Evolutionary conservation across 2,797 vertebrate genomes (phyloP).

Genomic region (Liasis olivaceus): DNA sequence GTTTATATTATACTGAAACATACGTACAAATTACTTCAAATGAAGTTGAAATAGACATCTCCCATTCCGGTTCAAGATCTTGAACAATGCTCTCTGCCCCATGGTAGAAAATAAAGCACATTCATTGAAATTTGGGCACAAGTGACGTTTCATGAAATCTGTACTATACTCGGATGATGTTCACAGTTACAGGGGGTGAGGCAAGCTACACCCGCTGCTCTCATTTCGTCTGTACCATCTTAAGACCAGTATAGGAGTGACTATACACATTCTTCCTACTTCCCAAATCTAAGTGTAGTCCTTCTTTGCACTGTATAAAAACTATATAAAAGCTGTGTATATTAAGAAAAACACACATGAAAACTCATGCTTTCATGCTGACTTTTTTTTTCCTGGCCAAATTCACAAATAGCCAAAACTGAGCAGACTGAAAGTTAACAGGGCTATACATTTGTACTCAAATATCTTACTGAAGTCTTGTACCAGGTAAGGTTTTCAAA

Average conservation of each 20-base stretch:
- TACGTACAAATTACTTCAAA: not conserved
- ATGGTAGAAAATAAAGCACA: fast-evolving
- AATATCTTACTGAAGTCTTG: not conserved
- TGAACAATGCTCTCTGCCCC: not conserved
- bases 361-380: not conserved
- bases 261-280: not conserved
- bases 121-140: not conserved
- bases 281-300: not conserved
- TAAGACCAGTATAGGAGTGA: not conserved
- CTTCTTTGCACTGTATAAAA: not conserved
- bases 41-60: slow-evolving; percentile 9
- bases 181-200: not conserved
- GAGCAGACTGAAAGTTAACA: not conserved
- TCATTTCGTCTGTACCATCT: not conserved
- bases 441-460: not conserved
- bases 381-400: not conserved
- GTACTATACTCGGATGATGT: not conserved
- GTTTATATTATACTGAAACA: not conserved
- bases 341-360: not conserved
- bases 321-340: not conserved
- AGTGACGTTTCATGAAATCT: not conserved
- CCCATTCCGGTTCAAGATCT: not conserved
- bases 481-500: not conserved
- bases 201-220: not conserved
- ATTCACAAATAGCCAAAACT: not conserved